A percentile compares a stretch with the other conserved stretches of the same genome.
Evolutionary conservation across 2,888 invertebrate species (phyloP).

Genomic region (Timandra comae): DNA sequence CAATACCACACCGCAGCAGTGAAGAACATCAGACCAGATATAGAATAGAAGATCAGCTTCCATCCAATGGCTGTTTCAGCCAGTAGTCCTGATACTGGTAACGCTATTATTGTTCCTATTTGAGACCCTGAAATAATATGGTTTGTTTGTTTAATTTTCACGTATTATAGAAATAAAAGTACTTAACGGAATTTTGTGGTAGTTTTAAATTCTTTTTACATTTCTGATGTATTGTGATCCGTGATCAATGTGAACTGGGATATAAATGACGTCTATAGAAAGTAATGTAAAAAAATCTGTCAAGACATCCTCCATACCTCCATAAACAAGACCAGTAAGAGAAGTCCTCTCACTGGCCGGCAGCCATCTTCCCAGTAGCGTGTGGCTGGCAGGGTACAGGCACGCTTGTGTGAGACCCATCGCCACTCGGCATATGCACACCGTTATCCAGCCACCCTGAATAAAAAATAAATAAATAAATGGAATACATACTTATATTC

Average conservation of each 20-base stretch:
- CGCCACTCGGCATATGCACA: conserved; percentile 78
- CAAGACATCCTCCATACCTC: too few species aligned
- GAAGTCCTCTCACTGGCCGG: conserved; percentile 78
- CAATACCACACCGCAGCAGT: conserved; percentile 74
- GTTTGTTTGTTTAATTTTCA: too few species aligned
- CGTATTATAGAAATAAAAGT: too few species aligned
- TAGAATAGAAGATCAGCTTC: conserved; percentile 82
- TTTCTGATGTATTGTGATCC: too few species aligned
- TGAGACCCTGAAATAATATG: too few species aligned
- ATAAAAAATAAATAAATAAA: conserved; percentile 3
- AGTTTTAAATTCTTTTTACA: too few species aligned
- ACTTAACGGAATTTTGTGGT: too few species aligned
- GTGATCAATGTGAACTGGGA: too few species aligned
- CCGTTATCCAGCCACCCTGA: conserved; percentile 73
- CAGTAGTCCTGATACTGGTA: conserved; percentile 80
- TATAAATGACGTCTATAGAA: too few species aligned
- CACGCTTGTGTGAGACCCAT: conserved; percentile 84
- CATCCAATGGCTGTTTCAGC: conserved; percentile 78
- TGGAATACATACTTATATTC: too few species aligned
- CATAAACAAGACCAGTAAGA: conserved; percentile 62
- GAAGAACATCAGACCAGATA: conserved; percentile 72
- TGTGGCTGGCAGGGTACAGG: conserved; percentile 79
- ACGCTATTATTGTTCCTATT: conserved; percentile 81
- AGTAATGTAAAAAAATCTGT: too few species aligned
- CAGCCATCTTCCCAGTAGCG: conserved; percentile 80